A percentile compares a stretch with the other conserved stretches of the same genome.
phyloP scores from a whole-genome alignment of 2,888 invertebrate genomes.

The Rapana venosa region DNA sequence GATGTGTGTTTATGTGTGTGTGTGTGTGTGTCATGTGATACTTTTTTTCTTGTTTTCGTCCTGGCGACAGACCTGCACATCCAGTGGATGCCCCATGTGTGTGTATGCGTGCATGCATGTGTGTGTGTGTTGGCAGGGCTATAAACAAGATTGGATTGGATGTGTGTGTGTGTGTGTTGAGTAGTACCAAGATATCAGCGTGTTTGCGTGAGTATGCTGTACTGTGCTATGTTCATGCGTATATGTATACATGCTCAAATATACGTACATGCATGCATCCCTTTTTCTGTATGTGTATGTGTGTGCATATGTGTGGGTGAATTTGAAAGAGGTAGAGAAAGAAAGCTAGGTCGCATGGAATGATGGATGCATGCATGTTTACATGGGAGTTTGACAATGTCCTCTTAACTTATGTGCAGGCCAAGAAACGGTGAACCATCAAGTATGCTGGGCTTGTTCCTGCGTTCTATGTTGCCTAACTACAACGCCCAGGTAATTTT shows the following conservation, averaged over 20 bases:
- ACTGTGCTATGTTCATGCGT: too few species aligned
- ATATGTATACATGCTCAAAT: too few species aligned
- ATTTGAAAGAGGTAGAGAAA: too few species aligned
- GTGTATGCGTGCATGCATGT: neutral
- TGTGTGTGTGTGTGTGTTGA: neutral
- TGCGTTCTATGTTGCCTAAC: constrained; percentile 86
- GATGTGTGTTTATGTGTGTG: constrained; percentile 1
- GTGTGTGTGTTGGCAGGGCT: neutral
- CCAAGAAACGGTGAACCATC: constrained; percentile 71
- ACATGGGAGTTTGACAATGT: neutral
- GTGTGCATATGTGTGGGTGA: too few species aligned
- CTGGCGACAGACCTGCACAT: neutral
- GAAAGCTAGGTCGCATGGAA: too few species aligned
- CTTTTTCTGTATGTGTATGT: too few species aligned
- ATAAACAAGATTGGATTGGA: neutral
- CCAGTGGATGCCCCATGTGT: neutral
- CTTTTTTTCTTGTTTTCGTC: neutral
- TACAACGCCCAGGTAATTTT: constrained; percentile 81
- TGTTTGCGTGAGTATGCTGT: neutral
- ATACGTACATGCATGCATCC: too few species aligned
- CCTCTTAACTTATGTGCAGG: constrained; percentile 56
- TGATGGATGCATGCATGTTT: neutral
- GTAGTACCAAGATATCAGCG: too few species aligned
- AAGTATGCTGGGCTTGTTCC: constrained; percentile 81
- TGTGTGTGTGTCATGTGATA: neutral